phyloP scores from a whole-genome alignment of 2,888 invertebrate species.

The Masnerella sp. region DNA sequence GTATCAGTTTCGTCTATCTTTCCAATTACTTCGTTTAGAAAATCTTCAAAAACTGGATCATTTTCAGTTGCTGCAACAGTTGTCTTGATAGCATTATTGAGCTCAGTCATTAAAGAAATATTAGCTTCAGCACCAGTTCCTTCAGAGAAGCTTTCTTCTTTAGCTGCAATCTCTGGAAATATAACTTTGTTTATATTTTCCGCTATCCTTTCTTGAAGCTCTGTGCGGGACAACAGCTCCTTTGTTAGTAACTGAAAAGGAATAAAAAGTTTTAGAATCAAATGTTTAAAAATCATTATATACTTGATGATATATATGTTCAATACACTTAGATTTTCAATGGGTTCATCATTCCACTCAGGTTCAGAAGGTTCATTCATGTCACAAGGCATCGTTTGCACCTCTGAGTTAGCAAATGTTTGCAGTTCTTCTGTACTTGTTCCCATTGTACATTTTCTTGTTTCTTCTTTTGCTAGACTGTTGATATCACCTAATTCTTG shows the following conservation, averaged over 20 bases:
- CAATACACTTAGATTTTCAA: constrained; percentile 74
- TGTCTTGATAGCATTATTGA: constrained; percentile 78
- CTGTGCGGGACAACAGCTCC: constrained; percentile 78
- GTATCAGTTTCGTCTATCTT: constrained; percentile 66
- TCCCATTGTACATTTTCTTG: constrained; percentile 67
- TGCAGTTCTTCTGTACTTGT: constrained; percentile 72
- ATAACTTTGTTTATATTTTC: constrained; percentile 78
- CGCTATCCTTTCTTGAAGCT: constrained; percentile 80
- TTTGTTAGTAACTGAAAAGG: constrained; percentile 76
- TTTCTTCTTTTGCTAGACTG: constrained; percentile 18
- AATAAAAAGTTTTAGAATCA: no score
- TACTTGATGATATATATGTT: neutral
- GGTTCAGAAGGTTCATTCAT: constrained; percentile 69
- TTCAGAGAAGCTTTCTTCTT: constrained; percentile 58
- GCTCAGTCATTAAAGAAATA: constrained; percentile 73
- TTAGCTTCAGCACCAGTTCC: constrained; percentile 66
- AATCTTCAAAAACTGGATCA: constrained; percentile 79
- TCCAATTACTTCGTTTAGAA: constrained; percentile 78
- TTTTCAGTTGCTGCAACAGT: constrained; percentile 79
- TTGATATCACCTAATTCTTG: neutral
- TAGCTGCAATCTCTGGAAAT: constrained; percentile 9
- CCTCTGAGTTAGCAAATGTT: constrained; percentile 70
- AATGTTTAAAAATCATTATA: no score
- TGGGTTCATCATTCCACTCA: constrained; percentile 69
- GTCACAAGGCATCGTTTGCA: constrained; percentile 72